phyloP scores from a whole-genome alignment of 2,888 invertebrate species.

The Latrodectus hesperus region DNA sequence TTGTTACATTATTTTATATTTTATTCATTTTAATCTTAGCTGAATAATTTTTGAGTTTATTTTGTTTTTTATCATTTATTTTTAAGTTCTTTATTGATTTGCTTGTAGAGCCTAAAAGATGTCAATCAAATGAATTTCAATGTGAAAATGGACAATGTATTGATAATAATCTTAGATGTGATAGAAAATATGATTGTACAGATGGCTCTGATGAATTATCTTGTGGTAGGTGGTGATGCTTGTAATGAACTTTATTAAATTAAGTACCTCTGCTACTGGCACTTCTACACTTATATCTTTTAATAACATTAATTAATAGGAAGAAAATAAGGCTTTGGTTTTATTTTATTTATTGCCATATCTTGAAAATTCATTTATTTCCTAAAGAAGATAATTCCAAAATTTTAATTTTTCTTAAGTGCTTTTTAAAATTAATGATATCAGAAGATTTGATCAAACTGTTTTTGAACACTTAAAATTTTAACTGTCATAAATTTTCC shows the following conservation, averaged over 20 bases:
- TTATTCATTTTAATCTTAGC: neutral
- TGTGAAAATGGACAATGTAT: constrained; percentile 81
- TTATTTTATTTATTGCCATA: neutral
- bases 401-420: no score
- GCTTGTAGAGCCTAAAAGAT: constrained; percentile 72
- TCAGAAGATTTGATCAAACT: no score
- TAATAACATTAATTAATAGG: neutral
- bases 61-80: constrained; percentile 1
- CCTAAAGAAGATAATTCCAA: no score
- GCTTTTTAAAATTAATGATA: no score
- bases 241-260: neutral
- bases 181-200: constrained; percentile 74
- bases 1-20: neutral
- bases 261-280: neutral
- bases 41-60: constrained; percentile 8
- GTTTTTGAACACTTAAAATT: no score
- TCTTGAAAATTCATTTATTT: no score
- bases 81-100: constrained; percentile 9
- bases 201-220: constrained; percentile 70
- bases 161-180: constrained; percentile 73
- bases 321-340: neutral
- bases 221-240: constrained; percentile 41
- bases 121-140: constrained; percentile 78
- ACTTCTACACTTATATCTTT: neutral
- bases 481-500: no score